Percentiles rank a stretch among this genome's conserved stretches.
Evolutionary conservation across 2,888 invertebrate genomes (phyloP).

Genomic region (Aplocera efformata): DNA sequence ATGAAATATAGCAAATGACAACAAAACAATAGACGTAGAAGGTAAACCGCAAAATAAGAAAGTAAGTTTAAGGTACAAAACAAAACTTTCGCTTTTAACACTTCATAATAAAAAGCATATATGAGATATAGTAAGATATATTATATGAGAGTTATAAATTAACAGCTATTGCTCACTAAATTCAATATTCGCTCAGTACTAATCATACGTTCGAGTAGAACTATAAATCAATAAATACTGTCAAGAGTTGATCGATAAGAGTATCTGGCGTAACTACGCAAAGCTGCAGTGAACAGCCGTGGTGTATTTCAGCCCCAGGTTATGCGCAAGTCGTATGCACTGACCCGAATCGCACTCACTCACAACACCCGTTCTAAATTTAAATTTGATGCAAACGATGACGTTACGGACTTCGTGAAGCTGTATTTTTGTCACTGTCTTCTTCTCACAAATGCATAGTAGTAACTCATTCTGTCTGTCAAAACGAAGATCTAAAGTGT

Average conservation of each 20-base stretch:
- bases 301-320: conserved; percentile 27
- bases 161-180: too few species aligned
- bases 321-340: conserved; percentile 37
- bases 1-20: too few species aligned
- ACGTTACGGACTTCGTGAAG: conserved; percentile 43
- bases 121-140: too few species aligned
- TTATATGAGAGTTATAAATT: too few species aligned
- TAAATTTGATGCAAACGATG: conserved; percentile 55
- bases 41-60: too few species aligned
- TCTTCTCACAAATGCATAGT: conserved; percentile 8
- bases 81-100: too few species aligned
- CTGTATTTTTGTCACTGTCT: conserved; percentile 43
- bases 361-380: conserved; percentile 50
- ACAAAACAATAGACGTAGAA: too few species aligned
- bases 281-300: conserved; percentile 25
- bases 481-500: too few species aligned
- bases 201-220: too few species aligned
- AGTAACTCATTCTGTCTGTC: conserved; percentile 8
- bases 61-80: too few species aligned
- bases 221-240: conserved; percentile 10
- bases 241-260: conserved; percentile 20
- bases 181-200: too few species aligned
- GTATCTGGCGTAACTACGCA: conserved; percentile 28
- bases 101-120: too few species aligned
- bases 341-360: conserved; percentile 60